phyloP scores from a whole-genome alignment of 2,113 vertebrate species.

The Catagonus wagneri region DNA sequence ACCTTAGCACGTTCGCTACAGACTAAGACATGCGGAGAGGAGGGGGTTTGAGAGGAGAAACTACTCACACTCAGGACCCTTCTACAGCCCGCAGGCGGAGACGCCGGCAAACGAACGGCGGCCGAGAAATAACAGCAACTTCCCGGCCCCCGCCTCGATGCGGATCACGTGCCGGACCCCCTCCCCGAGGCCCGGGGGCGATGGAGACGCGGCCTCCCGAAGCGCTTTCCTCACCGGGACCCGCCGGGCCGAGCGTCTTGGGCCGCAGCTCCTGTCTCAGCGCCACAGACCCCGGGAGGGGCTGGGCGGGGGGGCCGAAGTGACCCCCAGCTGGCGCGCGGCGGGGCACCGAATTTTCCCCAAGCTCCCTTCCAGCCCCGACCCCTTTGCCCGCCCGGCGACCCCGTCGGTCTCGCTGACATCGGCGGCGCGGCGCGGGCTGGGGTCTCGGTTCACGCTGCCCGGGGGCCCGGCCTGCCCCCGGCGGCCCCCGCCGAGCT shows the following conservation, averaged over 20 bases:
- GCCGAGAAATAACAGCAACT: neutral
- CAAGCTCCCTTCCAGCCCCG: neutral
- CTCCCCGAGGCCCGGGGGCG: neutral
- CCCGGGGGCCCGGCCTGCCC: neutral
- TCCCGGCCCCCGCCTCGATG: neutral
- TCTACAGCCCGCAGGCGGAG: neutral
- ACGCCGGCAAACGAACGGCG: neutral
- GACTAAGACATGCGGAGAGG: neutral
- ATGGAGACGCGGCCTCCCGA: neutral
- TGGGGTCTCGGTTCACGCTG: neutral
- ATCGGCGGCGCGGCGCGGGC: neutral
- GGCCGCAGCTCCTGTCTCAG: neutral
- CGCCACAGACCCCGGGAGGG: no score
- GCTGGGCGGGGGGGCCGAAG: neutral
- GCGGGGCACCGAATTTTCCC: neutral
- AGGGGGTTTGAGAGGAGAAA: neutral
- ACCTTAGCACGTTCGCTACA: neutral
- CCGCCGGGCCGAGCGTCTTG: neutral
- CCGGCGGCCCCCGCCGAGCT: neutral
- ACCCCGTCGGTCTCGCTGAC: slow-evolving; percentile 20
- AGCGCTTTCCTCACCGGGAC: neutral
- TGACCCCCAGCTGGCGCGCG: neutral
- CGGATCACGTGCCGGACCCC: slow-evolving; percentile 56
- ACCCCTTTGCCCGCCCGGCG: neutral
- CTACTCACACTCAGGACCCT: neutral